These are phyloP conservation scores for Drosophila putrida DNA, from an alignment of 2,888 invertebrate genomes.

Conservation along the genomic window DNA sequence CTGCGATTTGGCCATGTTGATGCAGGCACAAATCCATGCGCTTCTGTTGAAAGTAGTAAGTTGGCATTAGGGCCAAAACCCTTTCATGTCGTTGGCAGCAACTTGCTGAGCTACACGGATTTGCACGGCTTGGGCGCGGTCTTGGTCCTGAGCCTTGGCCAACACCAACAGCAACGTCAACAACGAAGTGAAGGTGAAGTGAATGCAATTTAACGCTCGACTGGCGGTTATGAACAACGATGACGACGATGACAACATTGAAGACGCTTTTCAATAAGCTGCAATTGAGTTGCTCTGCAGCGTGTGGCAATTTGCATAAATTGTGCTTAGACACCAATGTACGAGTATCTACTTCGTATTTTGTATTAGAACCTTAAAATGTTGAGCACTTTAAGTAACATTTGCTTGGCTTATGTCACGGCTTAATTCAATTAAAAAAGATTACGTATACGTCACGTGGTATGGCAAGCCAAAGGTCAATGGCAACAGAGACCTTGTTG, in stretches of 20 bases:
- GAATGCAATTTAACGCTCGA: constrained; percentile 82
- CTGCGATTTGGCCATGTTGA: constrained; percentile 14
- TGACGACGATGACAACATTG: constrained; percentile 24
- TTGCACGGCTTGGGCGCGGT: constrained; percentile 49
- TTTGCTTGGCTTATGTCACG: constrained; percentile 67
- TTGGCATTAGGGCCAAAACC: constrained; percentile 66
- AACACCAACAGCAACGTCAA: not conserved
- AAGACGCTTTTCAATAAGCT: constrained; percentile 63
- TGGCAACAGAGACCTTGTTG: constrained; percentile 46
- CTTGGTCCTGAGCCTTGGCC: constrained; percentile 42
- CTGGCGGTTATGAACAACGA: constrained; percentile 61
- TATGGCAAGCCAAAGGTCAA: constrained; percentile 64
- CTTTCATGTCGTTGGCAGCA: constrained; percentile 69
- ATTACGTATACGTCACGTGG: constrained; percentile 75
- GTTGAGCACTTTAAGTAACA: constrained; percentile 13
- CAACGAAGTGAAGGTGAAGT: constrained; percentile 41
- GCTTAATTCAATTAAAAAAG: constrained; percentile 78
- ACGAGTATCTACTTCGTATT: not conserved
- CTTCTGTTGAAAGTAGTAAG: constrained; percentile 37
- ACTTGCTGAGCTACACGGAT: constrained; percentile 61
- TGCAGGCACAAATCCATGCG: constrained; percentile 30
- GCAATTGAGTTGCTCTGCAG: constrained; percentile 44
- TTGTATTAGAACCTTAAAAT: constrained; percentile 9
- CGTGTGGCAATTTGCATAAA: constrained; percentile 66
- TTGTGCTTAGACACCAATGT: constrained; percentile 30